Base-by-base conservation (phyloP, 2,113 vertebrate genomes). In the Leuciscus idus region DNA sequence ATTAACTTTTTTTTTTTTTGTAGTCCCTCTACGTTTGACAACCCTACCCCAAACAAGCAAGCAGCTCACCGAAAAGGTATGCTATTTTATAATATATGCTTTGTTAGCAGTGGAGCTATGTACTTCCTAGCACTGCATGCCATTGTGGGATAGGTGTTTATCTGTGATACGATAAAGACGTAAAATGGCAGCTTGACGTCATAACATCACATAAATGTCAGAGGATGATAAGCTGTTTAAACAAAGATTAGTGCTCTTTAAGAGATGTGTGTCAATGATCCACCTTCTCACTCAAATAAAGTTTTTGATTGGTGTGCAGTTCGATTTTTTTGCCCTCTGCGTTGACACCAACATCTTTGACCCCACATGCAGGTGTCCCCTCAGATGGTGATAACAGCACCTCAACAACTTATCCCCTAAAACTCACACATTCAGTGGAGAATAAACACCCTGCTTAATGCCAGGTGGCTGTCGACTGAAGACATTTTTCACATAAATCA, bases 381-480 rank as follows among this genome's bases (percentile, higher is more conserved):
- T 78, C 83, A 79, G 83, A 57, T 83, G 79, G 43, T 72, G 88
- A 85, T 85, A 87, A 88, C 87, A 85, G 57, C 83, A 87, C 76
- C 77, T 83, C 64, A 88, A 84, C 64, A 68, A 19, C 50, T 55
- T 23, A 74, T 39, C 84, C 84, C 68, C 76, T 26, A 75, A 85
- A 66, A 68, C 86, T 55, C 83, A 57, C 77, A 86, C 77, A 87
- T 68, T 66, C 46, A 84, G 46, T 21, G 15, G 64, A 86, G 81
- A 87, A 81, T 89, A 93, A 43, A 94, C 92, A 92, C 84, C 64
- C 88, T 4, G 55, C 88, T 91, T 81, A 28, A 84, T 89, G 92
- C 94, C 94, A 95, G 94, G 93, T 94, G 94, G 93, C 91, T 93
- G 92, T 94, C 91, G 91, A 87, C 86, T 72, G 87, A 88, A 88